phyloP scores from a whole-genome alignment of 37 sponge, comb jelly and placozoan species.

The Spongilla lacustris region DNA sequence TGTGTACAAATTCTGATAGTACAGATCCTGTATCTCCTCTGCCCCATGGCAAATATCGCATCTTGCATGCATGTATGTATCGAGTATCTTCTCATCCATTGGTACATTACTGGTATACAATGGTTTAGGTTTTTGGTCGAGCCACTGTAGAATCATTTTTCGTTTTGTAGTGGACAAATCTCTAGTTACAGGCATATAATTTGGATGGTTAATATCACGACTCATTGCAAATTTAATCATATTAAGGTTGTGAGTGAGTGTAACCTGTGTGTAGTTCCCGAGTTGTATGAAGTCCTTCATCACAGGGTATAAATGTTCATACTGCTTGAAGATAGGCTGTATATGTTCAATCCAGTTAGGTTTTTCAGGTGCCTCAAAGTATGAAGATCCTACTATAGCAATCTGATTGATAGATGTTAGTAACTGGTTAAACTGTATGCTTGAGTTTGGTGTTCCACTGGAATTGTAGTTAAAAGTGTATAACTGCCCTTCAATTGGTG shows the following conservation, averaged over 20 bases:
- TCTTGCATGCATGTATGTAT: constrained; percentile 13
- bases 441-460: constrained; percentile 31
- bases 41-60: too few relatives aligned
- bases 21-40: too few relatives aligned
- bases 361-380: neutral
- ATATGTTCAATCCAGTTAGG: constrained; percentile 38
- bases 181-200: constrained; percentile 78
- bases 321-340: constrained; percentile 59
- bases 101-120: constrained; percentile 76
- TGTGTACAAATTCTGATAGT: too few relatives aligned
- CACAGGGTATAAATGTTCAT: constrained; percentile 16
- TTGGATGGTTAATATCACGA: constrained; percentile 34
- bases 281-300: constrained; percentile 60
- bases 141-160: constrained; percentile 51
- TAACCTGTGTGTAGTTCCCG: constrained; percentile 44
- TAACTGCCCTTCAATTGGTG: neutral
- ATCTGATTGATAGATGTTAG: neutral
- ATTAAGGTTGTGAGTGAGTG: neutral
- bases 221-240: constrained; percentile 11
- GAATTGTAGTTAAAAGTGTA: neutral
- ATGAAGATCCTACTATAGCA: neutral
- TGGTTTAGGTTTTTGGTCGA: neutral
- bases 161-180: constrained; percentile 51
- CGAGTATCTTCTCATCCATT: constrained; percentile 13
- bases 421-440: constrained; percentile 21